Evolutionary conservation across 1,140 invertebrate genomes (phyloP), one percentile per base, ranked within the genome.

Genomic region (Tetramorium alpestre): DNA sequence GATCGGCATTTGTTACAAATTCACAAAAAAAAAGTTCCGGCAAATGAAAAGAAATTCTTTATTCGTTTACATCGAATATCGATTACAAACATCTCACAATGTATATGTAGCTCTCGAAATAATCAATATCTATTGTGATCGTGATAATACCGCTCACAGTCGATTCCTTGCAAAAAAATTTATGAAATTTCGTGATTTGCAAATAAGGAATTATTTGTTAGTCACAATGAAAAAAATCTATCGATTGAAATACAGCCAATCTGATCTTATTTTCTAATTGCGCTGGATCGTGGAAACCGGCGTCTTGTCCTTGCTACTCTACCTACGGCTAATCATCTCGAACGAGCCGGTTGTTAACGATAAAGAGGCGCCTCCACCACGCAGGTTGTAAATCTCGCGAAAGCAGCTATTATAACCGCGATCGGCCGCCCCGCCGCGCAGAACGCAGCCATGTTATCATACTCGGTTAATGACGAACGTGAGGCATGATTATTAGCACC

Each of bases 401-500:
- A 85, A 89, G 51, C 64, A 60, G 76, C 49, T 62, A 41, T 90
- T 89, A 78, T 49, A 87, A 72, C 87, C 85, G 89, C 88, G 87
- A 70, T 54, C 85, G 75, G 65, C 65, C 41, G 77, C 18, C 33
- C 13, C 25, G 60, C 13, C 28, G 78, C 72, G 85, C 64, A 33
- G 84, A 65, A 77, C 64, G 77, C 77, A 28, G 67, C 85, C 88
- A 82, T 88, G 89, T 93, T 92, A 88, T 90, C 91, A 62, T 72
- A 69, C 80, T 69, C 75, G 85, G 72, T 28, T 75, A 87, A 85
- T 93, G 93, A 93, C 91, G 92, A 93, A 92, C 92, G 89, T 89
- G 89, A 93, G 93, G 92, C 80, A 87, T 87, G 92, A 94, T 94
- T 94, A 92, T 94, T 94, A 94, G 89, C 92, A 91, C 90, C 89